Evolutionary conservation across 2,888 invertebrate genomes (phyloP), one percentile per base, ranked within the genome.

Genomic region (Trilocha varians): DNA sequence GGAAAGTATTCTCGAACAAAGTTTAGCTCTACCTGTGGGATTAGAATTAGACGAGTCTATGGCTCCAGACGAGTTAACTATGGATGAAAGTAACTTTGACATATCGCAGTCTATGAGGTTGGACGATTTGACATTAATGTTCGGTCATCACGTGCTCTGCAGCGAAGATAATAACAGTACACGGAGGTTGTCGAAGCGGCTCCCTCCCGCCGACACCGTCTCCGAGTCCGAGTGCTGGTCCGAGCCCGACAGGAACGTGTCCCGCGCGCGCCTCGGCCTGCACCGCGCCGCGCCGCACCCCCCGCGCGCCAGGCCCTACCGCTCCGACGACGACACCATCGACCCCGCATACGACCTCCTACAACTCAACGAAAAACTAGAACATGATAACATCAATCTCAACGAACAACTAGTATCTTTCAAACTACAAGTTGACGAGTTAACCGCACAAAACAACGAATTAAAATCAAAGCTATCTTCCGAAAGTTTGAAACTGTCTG

Each of bases 191-290:
- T 41, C 61, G 5, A 69, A 64, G 53, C 58, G 63, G 44, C 62
- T 70, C 37, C 74, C 78, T 18, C 75, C 72, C 56, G 73, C 73
- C 3, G 84, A 85, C 52, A 41, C 70, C 13, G 70, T 76, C 44
- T 84, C 85, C 0, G 95, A 95, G 63, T 94, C 94, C 0, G 95
- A 96, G 65, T 91, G 93, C 25, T 95, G 95, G 91, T 95, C 95
- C 0, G 95, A 95, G 63, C 95, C 95, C 0, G 95, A 95, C 64
- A 87, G 94, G 36, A 90, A 89, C 45, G 94, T 95, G 2, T 95
- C 95, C 0, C 76, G 91, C 46, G 94, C 93, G 0, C 88, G 95
- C 48, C 94, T 95, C 16, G 95, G 95, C 0, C 65, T 84, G 8
- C 75, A 75, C 39, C 72, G 78, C 46, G 76, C 78, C 1, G n/a